Evolutionary conservation across 30 jellyfish, hydroid and myxozoan species (phyloP).

Genomic region (Hydra vulgaris): DNA sequence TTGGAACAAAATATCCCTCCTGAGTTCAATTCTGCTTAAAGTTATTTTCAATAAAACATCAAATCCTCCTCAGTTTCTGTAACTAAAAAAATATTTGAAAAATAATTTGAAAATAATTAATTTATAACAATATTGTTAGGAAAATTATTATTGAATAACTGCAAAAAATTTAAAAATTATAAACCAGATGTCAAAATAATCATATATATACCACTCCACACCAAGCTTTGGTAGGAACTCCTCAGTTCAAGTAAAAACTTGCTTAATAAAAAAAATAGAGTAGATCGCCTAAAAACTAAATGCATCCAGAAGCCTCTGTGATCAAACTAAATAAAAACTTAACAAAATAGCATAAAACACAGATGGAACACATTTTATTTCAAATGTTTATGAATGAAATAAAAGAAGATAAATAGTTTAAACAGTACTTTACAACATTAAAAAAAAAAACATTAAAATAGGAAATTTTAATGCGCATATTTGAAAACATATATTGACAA

Average conservation of each 20-base stretch:
- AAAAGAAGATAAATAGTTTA: background rate
- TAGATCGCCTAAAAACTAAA: constrained; percentile 6
- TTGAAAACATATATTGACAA: constrained; percentile 12
- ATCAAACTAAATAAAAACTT: background rate
- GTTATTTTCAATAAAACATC: background rate
- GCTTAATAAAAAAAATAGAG: background rate
- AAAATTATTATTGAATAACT: too few species aligned
- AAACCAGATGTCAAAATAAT: background rate
- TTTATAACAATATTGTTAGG: background rate
- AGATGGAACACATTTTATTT: background rate
- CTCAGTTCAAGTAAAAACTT: constrained; percentile 11
- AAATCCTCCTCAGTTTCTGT: constrained; percentile 13
- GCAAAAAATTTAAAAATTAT: too few species aligned
- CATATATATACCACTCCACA: background rate
- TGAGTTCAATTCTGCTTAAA: background rate
- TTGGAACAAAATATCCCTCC: constrained; percentile 16
- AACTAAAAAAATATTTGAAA: background rate
- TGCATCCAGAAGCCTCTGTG: background rate
- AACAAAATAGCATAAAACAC: background rate
- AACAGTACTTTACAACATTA: too few species aligned
- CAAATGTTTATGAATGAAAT: background rate
- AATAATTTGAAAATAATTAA: background rate
- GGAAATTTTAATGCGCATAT: constrained; percentile 20
- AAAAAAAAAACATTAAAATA: background rate
- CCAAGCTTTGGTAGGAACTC: background rate